phyloP scores from a whole-genome alignment of 2,113 vertebrate genomes.

The Plecotus auritus region DNA sequence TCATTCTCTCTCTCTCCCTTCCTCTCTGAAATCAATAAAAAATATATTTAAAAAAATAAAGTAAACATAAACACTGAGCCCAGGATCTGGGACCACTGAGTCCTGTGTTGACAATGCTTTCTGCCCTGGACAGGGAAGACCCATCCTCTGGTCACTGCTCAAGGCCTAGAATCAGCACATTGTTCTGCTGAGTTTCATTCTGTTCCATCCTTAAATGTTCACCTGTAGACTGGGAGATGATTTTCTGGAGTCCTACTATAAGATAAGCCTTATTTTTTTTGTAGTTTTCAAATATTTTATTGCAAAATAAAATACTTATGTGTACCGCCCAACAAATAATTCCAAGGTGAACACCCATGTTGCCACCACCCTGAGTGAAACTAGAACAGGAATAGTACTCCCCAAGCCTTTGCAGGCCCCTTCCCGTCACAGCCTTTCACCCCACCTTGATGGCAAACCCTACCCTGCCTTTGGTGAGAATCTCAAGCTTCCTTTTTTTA shows the following conservation, averaged over 20 bases:
- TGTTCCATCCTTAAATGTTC: not conserved
- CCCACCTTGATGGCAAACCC: not conserved
- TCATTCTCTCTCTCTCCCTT: no score
- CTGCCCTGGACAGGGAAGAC: accelerated
- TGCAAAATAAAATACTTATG: not conserved
- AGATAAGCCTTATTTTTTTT: not conserved
- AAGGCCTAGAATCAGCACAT: accelerated
- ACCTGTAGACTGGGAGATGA: not conserved
- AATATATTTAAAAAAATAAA: no score
- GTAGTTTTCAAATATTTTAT: not conserved
- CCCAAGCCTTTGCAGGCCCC: no score
- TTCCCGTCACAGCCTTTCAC: accelerated
- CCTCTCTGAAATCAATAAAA: no score
- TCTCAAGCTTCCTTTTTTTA: not conserved
- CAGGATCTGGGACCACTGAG: accelerated
- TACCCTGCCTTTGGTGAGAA: not conserved
- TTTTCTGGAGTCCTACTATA: not conserved
- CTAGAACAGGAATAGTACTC: accelerated
- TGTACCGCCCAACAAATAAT: not conserved
- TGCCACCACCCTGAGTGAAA: no score
- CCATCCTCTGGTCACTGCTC: accelerated
- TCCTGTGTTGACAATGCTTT: not conserved
- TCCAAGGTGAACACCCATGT: not conserved
- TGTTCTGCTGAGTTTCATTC: not conserved
- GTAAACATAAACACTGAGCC: not conserved